phyloP scores from a whole-genome alignment of 2,113 vertebrate genomes.

The Saguinus imperator region DNA sequence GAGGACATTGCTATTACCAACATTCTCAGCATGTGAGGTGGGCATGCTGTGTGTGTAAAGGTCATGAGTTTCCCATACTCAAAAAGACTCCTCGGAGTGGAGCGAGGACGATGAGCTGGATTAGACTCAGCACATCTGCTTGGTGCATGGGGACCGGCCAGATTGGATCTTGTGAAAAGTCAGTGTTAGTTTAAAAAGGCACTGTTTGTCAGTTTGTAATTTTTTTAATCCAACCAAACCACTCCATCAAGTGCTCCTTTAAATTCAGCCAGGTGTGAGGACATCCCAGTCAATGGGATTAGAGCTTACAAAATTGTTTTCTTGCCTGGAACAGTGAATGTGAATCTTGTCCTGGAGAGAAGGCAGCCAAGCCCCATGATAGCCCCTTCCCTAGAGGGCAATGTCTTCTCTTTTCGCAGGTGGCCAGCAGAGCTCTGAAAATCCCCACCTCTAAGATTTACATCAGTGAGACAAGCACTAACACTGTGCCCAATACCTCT shows the following conservation, averaged over 20 bases:
- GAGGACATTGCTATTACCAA: not conserved
- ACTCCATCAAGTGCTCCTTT: not conserved
- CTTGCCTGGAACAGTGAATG: not conserved
- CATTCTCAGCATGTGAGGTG: not conserved
- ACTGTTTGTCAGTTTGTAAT: not conserved
- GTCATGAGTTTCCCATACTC: not conserved
- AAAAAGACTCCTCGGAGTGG: not conserved
- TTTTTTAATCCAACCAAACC: not conserved
- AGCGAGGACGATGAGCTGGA: not conserved
- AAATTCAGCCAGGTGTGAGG: not conserved
- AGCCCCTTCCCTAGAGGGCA: not conserved
- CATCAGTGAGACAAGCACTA: slow-evolving; percentile 97
- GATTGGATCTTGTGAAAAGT: not conserved
- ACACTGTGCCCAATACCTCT: slow-evolving; percentile 94
- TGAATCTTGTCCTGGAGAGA: not conserved
- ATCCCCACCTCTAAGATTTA: slow-evolving; percentile 91
- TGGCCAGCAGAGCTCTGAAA: slow-evolving; percentile 91
- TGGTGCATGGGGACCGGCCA: not conserved
- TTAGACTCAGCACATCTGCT: not conserved
- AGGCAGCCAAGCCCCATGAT: not conserved
- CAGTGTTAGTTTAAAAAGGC: not conserved
- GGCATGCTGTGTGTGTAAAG: not conserved
- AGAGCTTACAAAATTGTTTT: not conserved
- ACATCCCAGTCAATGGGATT: not conserved
- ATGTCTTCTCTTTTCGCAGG: slow-evolving; percentile 82